Evolutionary conservation across 2,113 vertebrate genomes (phyloP).

Genomic region (Dicrurus megarhynchus): DNA sequence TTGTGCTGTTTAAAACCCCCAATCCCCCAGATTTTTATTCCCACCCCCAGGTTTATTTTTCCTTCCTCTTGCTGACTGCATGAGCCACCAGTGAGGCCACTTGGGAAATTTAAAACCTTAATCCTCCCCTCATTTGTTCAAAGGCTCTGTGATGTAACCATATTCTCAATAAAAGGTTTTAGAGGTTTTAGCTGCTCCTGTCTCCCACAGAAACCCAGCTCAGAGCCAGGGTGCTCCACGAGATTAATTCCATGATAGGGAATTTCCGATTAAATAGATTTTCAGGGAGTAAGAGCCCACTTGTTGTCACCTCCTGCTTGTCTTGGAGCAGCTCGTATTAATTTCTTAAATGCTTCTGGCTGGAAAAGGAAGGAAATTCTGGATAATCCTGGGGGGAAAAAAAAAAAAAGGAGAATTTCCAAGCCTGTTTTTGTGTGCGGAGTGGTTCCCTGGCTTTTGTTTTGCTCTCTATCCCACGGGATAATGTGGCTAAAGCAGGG

Average conservation of each 20-base stretch:
- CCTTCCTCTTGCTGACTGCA: not conserved
- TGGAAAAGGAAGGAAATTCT: not conserved
- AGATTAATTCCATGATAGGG: not conserved
- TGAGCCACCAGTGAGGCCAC: not conserved
- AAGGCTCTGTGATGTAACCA: slow-evolving; percentile 37
- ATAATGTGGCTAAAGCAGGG: not conserved
- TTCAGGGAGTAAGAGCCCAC: not conserved
- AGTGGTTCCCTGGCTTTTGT: not conserved
- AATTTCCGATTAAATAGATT: not conserved
- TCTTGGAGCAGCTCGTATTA: not conserved
- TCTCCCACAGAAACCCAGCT: slow-evolving; percentile 17
- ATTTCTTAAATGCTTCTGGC: not conserved
- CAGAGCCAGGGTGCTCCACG: not conserved
- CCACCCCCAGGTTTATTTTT: not conserved
- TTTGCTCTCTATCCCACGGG: not conserved
- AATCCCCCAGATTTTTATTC: not conserved
- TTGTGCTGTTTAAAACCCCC: not conserved
- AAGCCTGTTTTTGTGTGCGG: not conserved
- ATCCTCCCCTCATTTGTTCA: slow-evolving; percentile 23
- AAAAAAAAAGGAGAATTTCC: not conserved
- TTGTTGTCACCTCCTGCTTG: not conserved
- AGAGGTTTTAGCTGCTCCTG: slow-evolving; percentile 45
- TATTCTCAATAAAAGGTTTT: slow-evolving; percentile 52
- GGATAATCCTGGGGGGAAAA: fast-evolving
- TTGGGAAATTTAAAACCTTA: slow-evolving; percentile 45